A percentile compares a stretch with the other conserved stretches of the same genome.
Evolutionary conservation across 2,113 vertebrate species (phyloP).

Genomic region (Sterrhoptilus dennistouni): DNA sequence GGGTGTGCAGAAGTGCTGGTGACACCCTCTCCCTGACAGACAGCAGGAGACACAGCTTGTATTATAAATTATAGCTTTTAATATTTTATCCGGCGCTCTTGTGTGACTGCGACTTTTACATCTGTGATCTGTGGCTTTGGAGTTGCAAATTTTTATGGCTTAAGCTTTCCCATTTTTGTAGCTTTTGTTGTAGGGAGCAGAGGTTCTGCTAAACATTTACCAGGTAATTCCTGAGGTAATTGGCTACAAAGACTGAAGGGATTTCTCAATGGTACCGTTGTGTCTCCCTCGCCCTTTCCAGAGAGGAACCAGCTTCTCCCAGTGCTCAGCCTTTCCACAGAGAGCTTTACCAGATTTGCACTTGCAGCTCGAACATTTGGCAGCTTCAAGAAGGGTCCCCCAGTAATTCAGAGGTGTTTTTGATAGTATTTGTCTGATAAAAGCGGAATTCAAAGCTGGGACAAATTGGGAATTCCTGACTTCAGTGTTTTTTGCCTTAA

Average conservation of each 20-base stretch:
- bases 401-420: background rate
- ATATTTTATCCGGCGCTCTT: conserved; percentile 11
- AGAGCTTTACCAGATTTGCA: background rate
- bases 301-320: background rate
- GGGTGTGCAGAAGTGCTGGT: background rate
- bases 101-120: background rate
- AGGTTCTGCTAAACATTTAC: background rate
- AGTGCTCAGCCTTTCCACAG: background rate
- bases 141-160: background rate
- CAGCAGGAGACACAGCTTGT: background rate
- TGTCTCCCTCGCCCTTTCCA: background rate
- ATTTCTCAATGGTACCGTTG: background rate
- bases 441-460: background rate
- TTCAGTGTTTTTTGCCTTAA: background rate
- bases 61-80: background rate
- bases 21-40: background rate
- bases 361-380: background rate
- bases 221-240: background rate
- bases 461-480: conserved; percentile 1
- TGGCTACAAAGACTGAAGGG: background rate
- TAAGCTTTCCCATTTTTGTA: background rate
- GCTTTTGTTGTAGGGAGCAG: background rate
- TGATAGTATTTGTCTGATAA: background rate
- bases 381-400: background rate
- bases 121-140: background rate